Evolutionary conservation across 1,140 invertebrate species (phyloP).

Genomic region (Apis cerana): DNA sequence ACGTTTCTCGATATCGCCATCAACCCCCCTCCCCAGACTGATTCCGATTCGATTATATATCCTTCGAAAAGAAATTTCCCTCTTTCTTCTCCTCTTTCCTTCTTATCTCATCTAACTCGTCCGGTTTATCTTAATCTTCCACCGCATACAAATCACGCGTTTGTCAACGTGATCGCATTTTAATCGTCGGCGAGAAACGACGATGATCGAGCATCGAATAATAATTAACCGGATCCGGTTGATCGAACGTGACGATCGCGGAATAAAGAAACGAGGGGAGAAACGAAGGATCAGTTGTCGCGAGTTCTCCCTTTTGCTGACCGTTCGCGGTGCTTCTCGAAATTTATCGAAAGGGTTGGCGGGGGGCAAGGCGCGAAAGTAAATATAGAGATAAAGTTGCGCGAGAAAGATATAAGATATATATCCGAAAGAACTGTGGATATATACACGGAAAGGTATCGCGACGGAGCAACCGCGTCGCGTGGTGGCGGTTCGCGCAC

Average conservation of each 20-base stretch:
- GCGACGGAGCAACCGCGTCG: constrained; percentile 67
- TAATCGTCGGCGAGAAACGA: no score
- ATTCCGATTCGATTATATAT: background rate
- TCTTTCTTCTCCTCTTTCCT: no score
- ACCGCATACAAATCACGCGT: no score
- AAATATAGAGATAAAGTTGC: no score
- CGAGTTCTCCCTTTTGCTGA: background rate
- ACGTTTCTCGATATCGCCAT: background rate
- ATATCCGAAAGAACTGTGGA: background rate
- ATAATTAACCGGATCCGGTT: no score
- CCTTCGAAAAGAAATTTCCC: no score
- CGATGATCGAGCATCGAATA: no score
- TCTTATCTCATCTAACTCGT: no score
- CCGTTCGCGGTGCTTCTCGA: background rate
- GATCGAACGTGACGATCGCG: no score
- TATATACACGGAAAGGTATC: background rate
- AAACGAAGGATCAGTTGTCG: background rate
- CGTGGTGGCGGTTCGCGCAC: constrained; percentile 73
- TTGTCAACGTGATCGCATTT: no score
- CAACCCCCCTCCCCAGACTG: no score
- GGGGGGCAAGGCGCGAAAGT: background rate
- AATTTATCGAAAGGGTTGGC: background rate
- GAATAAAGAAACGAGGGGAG: no score
- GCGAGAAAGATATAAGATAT: background rate
- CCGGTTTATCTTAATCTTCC: accelerated